Evolutionary conservation across 2,888 invertebrate species (phyloP), one percentile per base, ranked within the genome.

Genomic region (Spisula solida): DNA sequence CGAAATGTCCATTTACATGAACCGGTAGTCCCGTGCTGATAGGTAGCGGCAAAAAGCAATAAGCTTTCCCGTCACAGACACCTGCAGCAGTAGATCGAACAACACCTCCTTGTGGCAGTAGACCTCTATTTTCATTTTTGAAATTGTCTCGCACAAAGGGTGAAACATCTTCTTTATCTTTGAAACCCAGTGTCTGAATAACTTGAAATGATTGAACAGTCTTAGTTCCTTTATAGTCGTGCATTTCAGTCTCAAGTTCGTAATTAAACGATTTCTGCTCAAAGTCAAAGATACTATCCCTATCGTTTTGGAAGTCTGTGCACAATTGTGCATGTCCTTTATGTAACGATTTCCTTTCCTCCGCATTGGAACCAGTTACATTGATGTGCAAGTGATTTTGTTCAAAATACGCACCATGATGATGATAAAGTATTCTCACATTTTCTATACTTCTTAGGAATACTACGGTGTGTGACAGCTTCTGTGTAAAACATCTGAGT

Each of bases 391-490:
- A 29, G 6, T 66, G 5, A 66, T 25, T 25, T 29, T 66, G 6
- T 25, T 47, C 79, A 18, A 29, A 16, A 4, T 92, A n/a, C 18
- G 34, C 29, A 10, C 90, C 92, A 41, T 81, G 29, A 8, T 55
- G 66, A 20, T 80, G 75, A 29, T 91, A 94, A 87, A 93, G 94
- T 29, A 95, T 88, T 85, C 92, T 91, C 34, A 96, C 88, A 60
- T 87, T 88, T 55, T 90, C 56, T 16, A 96, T 93, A 90, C 95
- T 95, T 88, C 96, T 96, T 5, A 96, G 95, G 90, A 96, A 96
- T 34, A 96, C 89, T n/a, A 96, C 88, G 20, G 95, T 83, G 31
- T 93, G 93, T 55, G 94, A 94, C 10, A 93, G 93, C 10, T 92
- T 89, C 51, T 94, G 86, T 18, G 93, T 84, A 16, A 96, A 89